Percentiles rank a stretch among this genome's conserved stretches.
Conservation (phyloP, 2,113 vertebrate species). For the Oceanodroma tethys region DNA sequence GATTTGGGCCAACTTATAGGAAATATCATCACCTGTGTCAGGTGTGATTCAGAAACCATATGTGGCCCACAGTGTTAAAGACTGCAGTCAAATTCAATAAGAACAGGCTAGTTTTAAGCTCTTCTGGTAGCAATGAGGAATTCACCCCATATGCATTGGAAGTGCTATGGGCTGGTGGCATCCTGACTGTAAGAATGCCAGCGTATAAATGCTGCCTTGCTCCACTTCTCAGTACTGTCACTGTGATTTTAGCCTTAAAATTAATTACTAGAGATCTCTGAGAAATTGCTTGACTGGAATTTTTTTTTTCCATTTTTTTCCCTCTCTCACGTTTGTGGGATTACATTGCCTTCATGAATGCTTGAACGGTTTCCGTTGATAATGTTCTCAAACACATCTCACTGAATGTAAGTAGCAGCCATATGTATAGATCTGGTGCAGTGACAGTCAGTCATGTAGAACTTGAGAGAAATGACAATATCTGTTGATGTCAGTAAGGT, state of each 20-base stretch:
- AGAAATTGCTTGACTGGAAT: background rate
- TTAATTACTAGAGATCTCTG: background rate
- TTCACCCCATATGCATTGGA: background rate
- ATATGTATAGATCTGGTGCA: background rate
- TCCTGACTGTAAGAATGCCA: background rate
- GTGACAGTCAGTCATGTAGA: background rate
- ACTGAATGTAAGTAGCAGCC: background rate
- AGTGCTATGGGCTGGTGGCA: background rate
- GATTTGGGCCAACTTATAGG: background rate
- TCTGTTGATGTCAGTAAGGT: background rate
- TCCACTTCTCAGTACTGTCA: background rate
- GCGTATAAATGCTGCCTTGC: background rate
- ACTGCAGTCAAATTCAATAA: background rate
- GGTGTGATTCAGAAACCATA: background rate
- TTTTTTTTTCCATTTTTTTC: fast-evolving
- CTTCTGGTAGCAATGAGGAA: background rate
- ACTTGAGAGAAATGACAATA: background rate
- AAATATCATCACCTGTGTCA: background rate
- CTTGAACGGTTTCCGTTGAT: background rate
- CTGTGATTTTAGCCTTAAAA: background rate
- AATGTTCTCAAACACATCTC: background rate
- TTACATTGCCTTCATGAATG: background rate
- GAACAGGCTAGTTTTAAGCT: background rate
- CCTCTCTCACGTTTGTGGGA: background rate
- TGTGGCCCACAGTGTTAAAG: background rate